These are phyloP conservation scores for Porites lutea DNA, from an alignment of 64 coral and sea anemone species.

Conservation along the genomic window DNA sequence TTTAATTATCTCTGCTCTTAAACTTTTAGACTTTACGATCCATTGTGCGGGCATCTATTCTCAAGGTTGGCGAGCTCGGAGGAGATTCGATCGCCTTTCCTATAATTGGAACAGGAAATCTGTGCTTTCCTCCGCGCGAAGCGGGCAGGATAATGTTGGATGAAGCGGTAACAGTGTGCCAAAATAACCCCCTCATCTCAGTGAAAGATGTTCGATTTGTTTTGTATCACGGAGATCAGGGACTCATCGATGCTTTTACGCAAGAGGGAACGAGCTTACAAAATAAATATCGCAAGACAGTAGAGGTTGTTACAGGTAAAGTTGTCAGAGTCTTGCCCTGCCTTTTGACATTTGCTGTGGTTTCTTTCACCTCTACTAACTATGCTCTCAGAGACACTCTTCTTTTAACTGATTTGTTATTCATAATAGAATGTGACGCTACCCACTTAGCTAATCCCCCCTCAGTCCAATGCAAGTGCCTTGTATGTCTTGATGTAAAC, in stretches of 20 bases:
- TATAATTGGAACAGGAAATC: slow-evolving; percentile 65
- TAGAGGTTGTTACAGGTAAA: slow-evolving; percentile 52
- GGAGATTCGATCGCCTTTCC: slow-evolving; percentile 73
- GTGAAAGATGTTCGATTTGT: slow-evolving; percentile 62
- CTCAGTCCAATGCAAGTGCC: too few relatives aligned
- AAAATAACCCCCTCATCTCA: neutral
- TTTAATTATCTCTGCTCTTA: neutral
- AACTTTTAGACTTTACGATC: slow-evolving; percentile 32
- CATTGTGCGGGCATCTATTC: slow-evolving; percentile 49
- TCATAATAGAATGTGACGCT: too few relatives aligned
- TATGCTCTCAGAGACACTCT: too few relatives aligned
- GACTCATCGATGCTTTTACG: slow-evolving; percentile 45
- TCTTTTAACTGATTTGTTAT: too few relatives aligned
- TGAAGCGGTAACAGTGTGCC: slow-evolving; percentile 27
- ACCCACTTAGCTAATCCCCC: too few relatives aligned
- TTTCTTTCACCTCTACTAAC: too few relatives aligned
- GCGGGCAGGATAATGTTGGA: slow-evolving; percentile 48
- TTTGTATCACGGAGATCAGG: slow-evolving; percentile 52
- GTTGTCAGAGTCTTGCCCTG: neutral
- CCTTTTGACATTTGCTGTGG: too few relatives aligned
- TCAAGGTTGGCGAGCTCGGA: slow-evolving; percentile 12
- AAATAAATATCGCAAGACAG: neutral
- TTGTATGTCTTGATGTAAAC: too few relatives aligned
- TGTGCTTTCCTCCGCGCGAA: slow-evolving; percentile 41
- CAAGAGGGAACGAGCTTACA: slow-evolving; percentile 14